Base-by-base conservation (phyloP, 37 sponge, comb jelly and placozoan genomes). In the Beroe forskalii region DNA sequence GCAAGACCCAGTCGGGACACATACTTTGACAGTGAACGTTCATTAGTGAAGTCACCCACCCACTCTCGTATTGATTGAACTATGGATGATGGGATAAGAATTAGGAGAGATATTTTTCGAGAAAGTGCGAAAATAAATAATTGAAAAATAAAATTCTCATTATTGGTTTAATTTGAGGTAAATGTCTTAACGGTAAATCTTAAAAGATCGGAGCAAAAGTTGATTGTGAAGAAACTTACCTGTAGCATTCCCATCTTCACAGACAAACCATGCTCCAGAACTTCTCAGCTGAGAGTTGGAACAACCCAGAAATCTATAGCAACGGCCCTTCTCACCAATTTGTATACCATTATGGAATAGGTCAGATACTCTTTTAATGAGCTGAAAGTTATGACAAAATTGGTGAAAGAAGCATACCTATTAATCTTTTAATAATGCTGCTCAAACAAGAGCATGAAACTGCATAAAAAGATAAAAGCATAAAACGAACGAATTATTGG, bases 21-120 rank as follows among this genome's bases (percentile, higher is more conserved):
- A 76, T 80, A 91, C 60, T 91, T 91, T 23, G 91, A 42, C 32
- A 80, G 32, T 33, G 30, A 40, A 1, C 83, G 39, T 32, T 72
- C 75, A 14, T 76, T 60, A 37, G 61, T 39, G 60, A 91, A 91
- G 36, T 91, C 83, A 23, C 91, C 91, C 8, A 91, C 86, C 91
- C 91, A 91, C 0, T 63, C 39, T 12, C 91, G 83, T 17, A 91
- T 91, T 22, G 25, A 17, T 0, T 75, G 48, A 9, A 76, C 91
- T 76, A 62, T 90, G 61, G 32, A 31, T n/a, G n/a, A n/a, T n/a
- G n/a, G n/a, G n/a, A n/a, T n/a, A 38, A 17, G 25, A 17, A 32
- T 32, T 40, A 40, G 14, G 60, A 72, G 39, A 72, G 20, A 66
- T 8, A 66, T n/a, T n/a, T n/a, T n/a, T n/a, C n/a, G 28, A 66